phyloP scores from a whole-genome alignment of 1,140 invertebrate genomes.

The Trachelipus rathkii region DNA sequence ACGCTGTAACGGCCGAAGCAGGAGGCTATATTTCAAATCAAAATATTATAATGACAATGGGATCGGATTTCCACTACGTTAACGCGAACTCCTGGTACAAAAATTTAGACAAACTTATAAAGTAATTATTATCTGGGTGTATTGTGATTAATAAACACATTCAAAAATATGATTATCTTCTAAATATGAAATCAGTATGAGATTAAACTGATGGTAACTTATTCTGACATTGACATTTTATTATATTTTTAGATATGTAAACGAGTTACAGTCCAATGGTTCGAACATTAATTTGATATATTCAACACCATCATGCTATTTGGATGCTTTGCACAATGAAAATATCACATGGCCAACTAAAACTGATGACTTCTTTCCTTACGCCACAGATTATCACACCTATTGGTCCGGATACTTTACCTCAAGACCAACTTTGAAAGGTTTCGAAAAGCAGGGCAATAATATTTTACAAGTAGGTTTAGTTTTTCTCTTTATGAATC shows the following conservation, averaged over 20 bases:
- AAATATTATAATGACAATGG: slow-evolving; percentile 80
- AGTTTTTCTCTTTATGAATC: no score
- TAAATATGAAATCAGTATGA: no score
- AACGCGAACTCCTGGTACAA: slow-evolving; percentile 76
- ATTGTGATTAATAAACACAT: slow-evolving; percentile 44
- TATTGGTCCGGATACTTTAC: slow-evolving; percentile 96
- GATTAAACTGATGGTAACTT: background rate
- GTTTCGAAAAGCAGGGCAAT: slow-evolving; percentile 47
- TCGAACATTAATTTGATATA: slow-evolving; percentile 75
- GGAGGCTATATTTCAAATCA: slow-evolving; percentile 63
- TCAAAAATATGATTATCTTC: no score
- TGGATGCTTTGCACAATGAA: slow-evolving; percentile 70
- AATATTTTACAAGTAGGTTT: slow-evolving; percentile 48
- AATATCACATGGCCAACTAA: slow-evolving; percentile 60
- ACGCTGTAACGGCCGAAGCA: slow-evolving; percentile 56
- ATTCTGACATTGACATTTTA: background rate
- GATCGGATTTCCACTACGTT: slow-evolving; percentile 86
- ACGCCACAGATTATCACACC: slow-evolving; percentile 71
- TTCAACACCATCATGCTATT: slow-evolving; percentile 91
- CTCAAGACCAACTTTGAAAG: slow-evolving; percentile 77
- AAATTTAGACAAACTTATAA: slow-evolving; percentile 85
- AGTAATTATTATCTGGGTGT: slow-evolving; percentile 53
- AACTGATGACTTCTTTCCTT: slow-evolving; percentile 55
- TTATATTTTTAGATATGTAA: slow-evolving; percentile 54
- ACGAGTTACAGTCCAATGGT: slow-evolving; percentile 55